Conservation (phyloP, 1,140 invertebrate species). For the Galleria mellonella region DNA sequence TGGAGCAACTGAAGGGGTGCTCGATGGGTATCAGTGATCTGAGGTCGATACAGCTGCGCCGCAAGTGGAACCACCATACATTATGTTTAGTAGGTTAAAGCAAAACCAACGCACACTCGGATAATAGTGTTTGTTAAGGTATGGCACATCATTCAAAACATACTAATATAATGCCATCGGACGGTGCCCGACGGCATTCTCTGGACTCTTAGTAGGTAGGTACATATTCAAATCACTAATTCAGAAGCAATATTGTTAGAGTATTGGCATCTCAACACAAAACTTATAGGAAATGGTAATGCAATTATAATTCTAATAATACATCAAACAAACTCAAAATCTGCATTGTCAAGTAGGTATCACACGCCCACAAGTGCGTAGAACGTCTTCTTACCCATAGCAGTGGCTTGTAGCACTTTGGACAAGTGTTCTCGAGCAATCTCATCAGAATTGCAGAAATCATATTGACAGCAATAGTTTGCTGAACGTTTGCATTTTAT, state of each 20-base stretch:
- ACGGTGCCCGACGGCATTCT: conserved; percentile 18
- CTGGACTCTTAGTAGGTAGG: conserved; percentile 40
- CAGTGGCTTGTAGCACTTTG: conserved; percentile 39
- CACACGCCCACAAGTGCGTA: conserved; percentile 53
- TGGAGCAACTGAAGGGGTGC: conserved; percentile 69
- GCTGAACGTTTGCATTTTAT: conserved; percentile 47
- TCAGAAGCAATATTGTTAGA: conserved; percentile 63
- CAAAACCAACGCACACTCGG: conserved; percentile 69
- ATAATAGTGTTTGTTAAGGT: conserved; percentile 63
- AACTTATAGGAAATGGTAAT: conserved; percentile 61
- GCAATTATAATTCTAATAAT: conserved; percentile 62
- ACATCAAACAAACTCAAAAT: conserved; percentile 68
- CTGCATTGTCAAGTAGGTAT: conserved; percentile 48
- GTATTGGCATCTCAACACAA: conserved; percentile 70
- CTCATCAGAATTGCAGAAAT: conserved; percentile 63
- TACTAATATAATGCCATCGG: conserved; percentile 31
- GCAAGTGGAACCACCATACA: conserved; percentile 65
- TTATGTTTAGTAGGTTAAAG: conserved; percentile 70
- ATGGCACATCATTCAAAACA: conserved; percentile 66
- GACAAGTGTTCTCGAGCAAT: conserved; percentile 39
- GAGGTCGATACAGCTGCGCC: conserved; percentile 66
- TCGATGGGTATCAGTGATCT: conserved; percentile 65
- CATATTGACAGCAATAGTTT: conserved; percentile 59
- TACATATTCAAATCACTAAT: conserved; percentile 63
- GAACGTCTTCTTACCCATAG: conserved; percentile 62